These are phyloP conservation scores for Nebria brevicollis DNA, from an alignment of 2,888 invertebrate genomes.

Conservation along the genomic window DNA sequence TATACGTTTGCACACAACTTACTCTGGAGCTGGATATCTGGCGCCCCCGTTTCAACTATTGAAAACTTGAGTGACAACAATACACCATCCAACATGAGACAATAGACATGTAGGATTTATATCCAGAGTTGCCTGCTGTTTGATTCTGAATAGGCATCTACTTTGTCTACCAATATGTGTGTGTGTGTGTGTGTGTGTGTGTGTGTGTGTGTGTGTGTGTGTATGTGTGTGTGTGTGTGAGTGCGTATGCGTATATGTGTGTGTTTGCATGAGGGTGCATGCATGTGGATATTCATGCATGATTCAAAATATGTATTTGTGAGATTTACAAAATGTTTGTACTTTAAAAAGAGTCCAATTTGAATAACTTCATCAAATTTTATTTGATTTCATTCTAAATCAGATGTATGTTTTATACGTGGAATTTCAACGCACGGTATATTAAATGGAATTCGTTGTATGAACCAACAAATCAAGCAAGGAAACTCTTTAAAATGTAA, in stretches of 20 bases:
- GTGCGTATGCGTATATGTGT: background rate
- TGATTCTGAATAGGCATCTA: background rate
- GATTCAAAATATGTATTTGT: background rate
- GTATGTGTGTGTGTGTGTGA: background rate
- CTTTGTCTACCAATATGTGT: background rate
- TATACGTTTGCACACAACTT: background rate
- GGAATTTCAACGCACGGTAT: too few relatives aligned
- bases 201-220: background rate
- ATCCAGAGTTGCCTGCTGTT: background rate
- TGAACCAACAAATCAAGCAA: background rate
- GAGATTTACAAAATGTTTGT: too few relatives aligned
- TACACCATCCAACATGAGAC: slow-evolving; percentile 1
- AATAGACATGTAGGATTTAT: background rate
- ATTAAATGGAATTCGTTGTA: too few relatives aligned
- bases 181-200: background rate
- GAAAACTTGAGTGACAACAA: background rate
- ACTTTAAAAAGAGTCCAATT: too few relatives aligned
- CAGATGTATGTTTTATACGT: too few relatives aligned
- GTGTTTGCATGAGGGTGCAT: too few relatives aligned
- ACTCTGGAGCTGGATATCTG: background rate
- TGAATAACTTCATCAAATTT: too few relatives aligned
- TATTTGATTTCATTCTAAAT: too few relatives aligned
- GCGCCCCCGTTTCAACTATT: background rate
- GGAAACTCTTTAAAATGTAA: background rate
- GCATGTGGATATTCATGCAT: background rate